A percentile compares a stretch with the other conserved stretches of the same genome.
These are phyloP conservation scores for Oceanites oceanicus DNA, from an alignment of 2,113 vertebrate genomes.

Conservation along the genomic window DNA sequence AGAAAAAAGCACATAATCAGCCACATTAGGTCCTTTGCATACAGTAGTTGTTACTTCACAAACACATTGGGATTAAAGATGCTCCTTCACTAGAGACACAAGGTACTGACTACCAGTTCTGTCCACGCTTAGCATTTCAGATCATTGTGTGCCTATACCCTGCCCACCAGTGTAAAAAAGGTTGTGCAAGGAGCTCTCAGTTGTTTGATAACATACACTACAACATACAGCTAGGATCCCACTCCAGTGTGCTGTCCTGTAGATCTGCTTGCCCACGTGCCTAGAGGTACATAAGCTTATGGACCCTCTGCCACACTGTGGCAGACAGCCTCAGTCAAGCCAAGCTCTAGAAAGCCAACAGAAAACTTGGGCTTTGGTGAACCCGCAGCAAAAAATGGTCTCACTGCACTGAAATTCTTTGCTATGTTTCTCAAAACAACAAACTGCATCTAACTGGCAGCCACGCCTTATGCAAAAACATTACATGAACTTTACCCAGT, in stretches of 20 bases:
- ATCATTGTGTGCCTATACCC: neutral
- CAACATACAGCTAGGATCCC: neutral
- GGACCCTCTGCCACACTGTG: neutral
- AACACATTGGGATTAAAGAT: neutral
- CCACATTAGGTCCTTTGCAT: neutral
- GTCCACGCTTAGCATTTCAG: slow-evolving; percentile 19
- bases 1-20: neutral
- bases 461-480: neutral
- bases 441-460: neutral
- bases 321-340: neutral
- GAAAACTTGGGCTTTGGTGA: neutral
- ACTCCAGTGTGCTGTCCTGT: neutral
- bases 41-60: neutral
- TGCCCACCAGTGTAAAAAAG: neutral
- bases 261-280: neutral
- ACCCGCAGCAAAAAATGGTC: slow-evolving; percentile 18
- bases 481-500: neutral
- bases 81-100: neutral
- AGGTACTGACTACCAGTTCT: slow-evolving; percentile 9
- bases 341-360: neutral
- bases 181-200: neutral
- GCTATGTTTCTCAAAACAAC: slow-evolving; percentile 19
- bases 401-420: neutral
- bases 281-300: fast-evolving
- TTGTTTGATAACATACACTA: neutral